phyloP scores from a whole-genome alignment of 2,888 invertebrate species.

The Watsonalla cultraria region DNA sequence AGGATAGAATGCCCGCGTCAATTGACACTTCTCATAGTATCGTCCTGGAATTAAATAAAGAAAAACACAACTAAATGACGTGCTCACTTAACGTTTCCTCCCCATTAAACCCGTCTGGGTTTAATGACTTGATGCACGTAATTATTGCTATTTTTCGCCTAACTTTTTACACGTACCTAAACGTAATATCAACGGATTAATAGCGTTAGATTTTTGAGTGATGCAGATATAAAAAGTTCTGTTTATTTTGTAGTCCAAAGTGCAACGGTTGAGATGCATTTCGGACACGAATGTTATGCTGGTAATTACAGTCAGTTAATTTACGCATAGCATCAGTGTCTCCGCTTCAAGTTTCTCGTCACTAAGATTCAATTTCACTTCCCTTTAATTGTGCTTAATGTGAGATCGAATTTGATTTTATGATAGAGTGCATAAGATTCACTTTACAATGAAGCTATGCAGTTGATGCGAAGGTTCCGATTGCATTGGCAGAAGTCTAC shows the following conservation, averaged over 20 bases:
- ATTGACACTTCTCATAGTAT: constrained; percentile 39
- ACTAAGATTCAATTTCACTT: constrained; percentile 45
- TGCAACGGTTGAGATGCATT: neutral
- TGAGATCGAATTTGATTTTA: constrained; percentile 23
- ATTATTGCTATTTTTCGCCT: too few relatives aligned
- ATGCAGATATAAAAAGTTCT: neutral
- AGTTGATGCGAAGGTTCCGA: constrained; percentile 40
- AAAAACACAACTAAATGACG: neutral
- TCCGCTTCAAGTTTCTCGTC: constrained; percentile 41
- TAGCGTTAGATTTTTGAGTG: too few relatives aligned
- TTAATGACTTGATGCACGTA: too few relatives aligned
- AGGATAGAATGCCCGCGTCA: constrained; percentile 42
- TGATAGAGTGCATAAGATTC: constrained; percentile 25
- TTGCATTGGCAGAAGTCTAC: constrained; percentile 59
- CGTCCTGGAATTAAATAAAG: constrained; percentile 1
- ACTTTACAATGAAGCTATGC: constrained; percentile 19
- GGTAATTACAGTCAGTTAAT: constrained; percentile 21
- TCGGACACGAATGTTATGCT: neutral
- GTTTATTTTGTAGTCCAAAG: neutral
- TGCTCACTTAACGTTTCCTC: neutral
- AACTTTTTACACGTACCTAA: too few relatives aligned
- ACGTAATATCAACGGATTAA: too few relatives aligned
- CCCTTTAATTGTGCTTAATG: constrained; percentile 32
- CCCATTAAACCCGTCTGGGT: neutral
- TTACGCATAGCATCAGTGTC: constrained; percentile 20